Conservation (phyloP, 1,140 invertebrate species). For the Ladona fulva region DNA sequence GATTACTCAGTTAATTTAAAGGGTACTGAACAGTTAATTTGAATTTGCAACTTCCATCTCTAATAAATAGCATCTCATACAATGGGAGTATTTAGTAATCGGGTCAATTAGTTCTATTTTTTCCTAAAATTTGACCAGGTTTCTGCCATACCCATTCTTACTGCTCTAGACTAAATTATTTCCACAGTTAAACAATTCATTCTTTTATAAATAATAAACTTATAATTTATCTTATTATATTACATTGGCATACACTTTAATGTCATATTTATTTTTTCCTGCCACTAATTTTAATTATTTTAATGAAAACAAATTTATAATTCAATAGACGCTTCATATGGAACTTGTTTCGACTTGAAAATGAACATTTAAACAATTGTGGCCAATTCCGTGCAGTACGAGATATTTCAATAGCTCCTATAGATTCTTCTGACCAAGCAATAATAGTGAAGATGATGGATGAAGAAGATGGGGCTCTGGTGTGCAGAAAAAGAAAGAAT, state of each 20-base stretch:
- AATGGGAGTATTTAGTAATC: no score
- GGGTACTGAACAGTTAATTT: no score
- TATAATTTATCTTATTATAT: background rate
- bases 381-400: slow-evolving; percentile 86
- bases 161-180: no score
- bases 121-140: no score
- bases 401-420: slow-evolving; percentile 80
- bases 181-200: background rate
- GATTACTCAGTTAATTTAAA: no score
- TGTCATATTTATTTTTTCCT: background rate
- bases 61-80: no score
- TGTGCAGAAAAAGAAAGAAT: slow-evolving; percentile 33
- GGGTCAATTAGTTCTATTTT: no score
- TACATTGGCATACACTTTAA: background rate
- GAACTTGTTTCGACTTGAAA: slow-evolving; percentile 90
- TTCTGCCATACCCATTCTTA: no score
- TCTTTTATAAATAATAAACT: background rate
- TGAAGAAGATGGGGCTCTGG: slow-evolving; percentile 41
- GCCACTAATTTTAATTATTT: background rate
- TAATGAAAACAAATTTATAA: background rate
- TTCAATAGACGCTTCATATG: slow-evolving; percentile 65
- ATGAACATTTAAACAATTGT: slow-evolving; percentile 91
- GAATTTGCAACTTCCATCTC: no score
- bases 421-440: slow-evolving; percentile 53
- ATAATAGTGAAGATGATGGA: slow-evolving; percentile 52